Evolutionary conservation across 2,113 vertebrate genomes (phyloP).

Genomic region (Circaetus gallicus): DNA sequence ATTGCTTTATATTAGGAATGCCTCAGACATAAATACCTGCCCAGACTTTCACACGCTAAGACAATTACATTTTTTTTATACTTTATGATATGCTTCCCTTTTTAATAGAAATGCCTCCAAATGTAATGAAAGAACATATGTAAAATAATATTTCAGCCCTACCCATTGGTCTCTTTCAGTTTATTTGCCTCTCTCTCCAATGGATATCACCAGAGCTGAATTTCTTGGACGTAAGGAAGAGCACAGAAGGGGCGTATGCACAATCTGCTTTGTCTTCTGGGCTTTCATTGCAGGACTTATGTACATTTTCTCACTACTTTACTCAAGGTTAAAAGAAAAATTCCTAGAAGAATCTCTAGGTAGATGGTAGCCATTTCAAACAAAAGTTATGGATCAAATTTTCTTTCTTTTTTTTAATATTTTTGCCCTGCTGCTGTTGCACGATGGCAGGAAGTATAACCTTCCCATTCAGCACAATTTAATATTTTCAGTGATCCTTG

Average conservation of each 20-base stretch:
- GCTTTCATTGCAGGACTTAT: neutral
- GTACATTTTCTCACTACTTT: neutral
- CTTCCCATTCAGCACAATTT: neutral
- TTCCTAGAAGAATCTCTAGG: neutral
- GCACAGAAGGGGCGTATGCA: neutral
- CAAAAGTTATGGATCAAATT: neutral
- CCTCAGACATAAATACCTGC: neutral
- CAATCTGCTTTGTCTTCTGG: neutral
- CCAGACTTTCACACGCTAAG: neutral
- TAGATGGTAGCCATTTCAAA: neutral
- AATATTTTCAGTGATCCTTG: neutral
- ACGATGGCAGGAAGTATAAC: neutral
- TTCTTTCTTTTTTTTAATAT: fast-evolving
- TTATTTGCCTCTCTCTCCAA: neutral
- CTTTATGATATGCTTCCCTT: neutral
- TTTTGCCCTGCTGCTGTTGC: neutral
- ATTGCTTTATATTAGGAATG: neutral
- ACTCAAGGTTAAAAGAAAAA: neutral
- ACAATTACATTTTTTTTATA: neutral
- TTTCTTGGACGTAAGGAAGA: neutral
- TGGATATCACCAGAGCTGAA: neutral
- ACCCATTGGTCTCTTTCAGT: neutral
- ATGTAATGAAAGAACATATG: neutral
- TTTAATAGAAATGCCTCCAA: neutral
- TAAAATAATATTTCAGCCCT: neutral